These are phyloP conservation scores for Gallinago paraguaiae DNA, from an alignment of 2,113 vertebrate genomes.

Conservation along the genomic window DNA sequence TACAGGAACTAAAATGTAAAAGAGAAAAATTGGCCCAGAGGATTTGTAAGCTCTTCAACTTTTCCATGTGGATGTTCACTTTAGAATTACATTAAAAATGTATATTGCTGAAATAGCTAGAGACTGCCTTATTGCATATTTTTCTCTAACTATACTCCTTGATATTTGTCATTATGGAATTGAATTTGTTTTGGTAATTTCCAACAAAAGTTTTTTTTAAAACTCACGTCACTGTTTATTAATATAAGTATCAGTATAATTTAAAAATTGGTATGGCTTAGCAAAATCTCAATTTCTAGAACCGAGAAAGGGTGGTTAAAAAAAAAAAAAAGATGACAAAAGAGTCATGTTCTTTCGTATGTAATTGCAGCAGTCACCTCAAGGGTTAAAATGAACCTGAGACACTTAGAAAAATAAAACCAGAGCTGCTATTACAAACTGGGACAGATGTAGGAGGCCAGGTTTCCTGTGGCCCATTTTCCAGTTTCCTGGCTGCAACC, in stretches of 20 bases:
- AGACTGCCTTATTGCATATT: not conserved
- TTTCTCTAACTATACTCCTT: not conserved
- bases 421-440: conserved; percentile 77
- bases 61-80: not conserved
- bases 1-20: not conserved
- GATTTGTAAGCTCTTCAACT: not conserved
- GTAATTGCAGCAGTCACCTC: not conserved
- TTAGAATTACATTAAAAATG: not conserved
- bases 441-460: conserved; percentile 84
- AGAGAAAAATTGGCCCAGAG: not conserved
- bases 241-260: not conserved
- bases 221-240: not conserved
- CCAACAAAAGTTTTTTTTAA: not conserved
- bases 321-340: not conserved
- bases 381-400: conserved; percentile 76
- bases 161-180: not conserved
- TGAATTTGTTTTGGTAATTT: not conserved
- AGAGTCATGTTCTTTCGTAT: not conserved
- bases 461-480: conserved; percentile 85
- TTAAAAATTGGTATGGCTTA: not conserved
- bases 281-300: not conserved
- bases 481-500: conserved; percentile 83
- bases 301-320: not conserved
- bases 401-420: conserved; percentile 78
- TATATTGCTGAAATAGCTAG: not conserved